Percentiles rank a stretch among this genome's conserved stretches.
phyloP scores from a whole-genome alignment of 2,797 vertebrate genomes.

The Amniataba percoides region DNA sequence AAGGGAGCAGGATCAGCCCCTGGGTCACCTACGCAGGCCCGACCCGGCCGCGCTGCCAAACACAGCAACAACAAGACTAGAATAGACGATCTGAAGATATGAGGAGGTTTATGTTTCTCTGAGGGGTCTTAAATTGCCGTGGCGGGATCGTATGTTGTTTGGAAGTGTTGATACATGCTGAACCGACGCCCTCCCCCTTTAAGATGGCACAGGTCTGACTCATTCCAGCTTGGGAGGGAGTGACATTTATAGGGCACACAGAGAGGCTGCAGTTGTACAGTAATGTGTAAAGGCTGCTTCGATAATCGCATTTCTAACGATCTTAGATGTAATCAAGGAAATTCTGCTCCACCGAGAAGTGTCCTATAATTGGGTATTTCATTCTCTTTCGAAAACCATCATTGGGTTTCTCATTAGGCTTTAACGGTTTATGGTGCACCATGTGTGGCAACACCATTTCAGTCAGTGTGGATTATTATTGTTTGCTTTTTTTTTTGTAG shows the following conservation, averaged over 20 bases:
- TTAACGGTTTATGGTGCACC: slow-evolving; percentile 8
- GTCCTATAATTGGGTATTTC: background rate
- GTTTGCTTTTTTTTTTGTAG: slow-evolving; percentile 26
- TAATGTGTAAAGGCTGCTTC: slow-evolving; percentile 26
- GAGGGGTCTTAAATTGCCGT: slow-evolving; percentile 72
- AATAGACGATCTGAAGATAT: slow-evolving; percentile 88
- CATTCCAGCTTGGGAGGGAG: slow-evolving; percentile 61
- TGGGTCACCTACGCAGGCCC: slow-evolving; percentile 77
- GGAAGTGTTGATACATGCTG: slow-evolving; percentile 44
- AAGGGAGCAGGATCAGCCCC: slow-evolving; percentile 77
- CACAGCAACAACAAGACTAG: slow-evolving; percentile 86
- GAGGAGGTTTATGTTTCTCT: slow-evolving; percentile 75
- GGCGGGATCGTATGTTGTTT: slow-evolving; percentile 56
- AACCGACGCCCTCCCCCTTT: slow-evolving; percentile 25
- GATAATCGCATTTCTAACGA: slow-evolving; percentile 24
- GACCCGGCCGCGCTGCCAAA: slow-evolving; percentile 76
- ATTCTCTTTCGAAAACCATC: slow-evolving; percentile 24
- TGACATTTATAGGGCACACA: slow-evolving; percentile 37
- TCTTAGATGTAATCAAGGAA: slow-evolving; percentile 6
- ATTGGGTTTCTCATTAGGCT: slow-evolving; percentile 27
- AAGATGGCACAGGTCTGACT: slow-evolving; percentile 66
- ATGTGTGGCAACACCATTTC: slow-evolving; percentile 20
- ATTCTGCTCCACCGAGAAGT: slow-evolving; percentile 12
- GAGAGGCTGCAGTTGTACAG: slow-evolving; percentile 25
- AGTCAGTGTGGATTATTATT: background rate